Conservation (phyloP, 2,113 vertebrate species). For the Rhinogobius similis region DNA sequence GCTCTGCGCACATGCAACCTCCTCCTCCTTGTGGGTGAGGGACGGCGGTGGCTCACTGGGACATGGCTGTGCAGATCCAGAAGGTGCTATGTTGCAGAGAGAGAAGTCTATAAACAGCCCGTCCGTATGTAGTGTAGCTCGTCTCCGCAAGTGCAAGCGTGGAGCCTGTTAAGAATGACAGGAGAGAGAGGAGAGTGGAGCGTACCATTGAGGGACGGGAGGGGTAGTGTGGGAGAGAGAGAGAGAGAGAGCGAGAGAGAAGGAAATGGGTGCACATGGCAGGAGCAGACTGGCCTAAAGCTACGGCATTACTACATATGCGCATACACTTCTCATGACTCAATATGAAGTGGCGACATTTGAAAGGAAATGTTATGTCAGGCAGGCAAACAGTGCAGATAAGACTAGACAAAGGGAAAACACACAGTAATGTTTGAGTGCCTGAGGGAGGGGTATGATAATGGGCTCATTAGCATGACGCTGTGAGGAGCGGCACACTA, state of each 20-base stretch:
- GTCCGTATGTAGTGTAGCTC: background rate
- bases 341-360: background rate
- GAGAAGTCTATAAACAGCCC: background rate
- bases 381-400: conserved; percentile 2
- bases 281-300: background rate
- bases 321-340: conserved; percentile 30
- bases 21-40: conserved; percentile 19
- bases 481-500: conserved; percentile 55
- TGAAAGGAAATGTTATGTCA: background rate
- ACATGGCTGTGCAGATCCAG: conserved; percentile 28
- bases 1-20: conserved; percentile 46
- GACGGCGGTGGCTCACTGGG: conserved; percentile 22
- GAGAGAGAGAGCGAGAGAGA: conserved; percentile 15
- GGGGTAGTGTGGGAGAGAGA: conserved; percentile 21
- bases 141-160: conserved; percentile 12
- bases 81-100: background rate
- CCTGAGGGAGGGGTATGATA: conserved; percentile 54
- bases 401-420: conserved; percentile 23
- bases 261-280: conserved; percentile 22
- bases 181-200: conserved; percentile 48
- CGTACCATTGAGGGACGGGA: conserved; percentile 44
- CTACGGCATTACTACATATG: conserved; percentile 3
- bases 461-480: conserved; percentile 65
- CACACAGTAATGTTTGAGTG: conserved; percentile 43
- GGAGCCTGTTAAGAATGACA: conserved; percentile 48